Evolutionary conservation across 1,140 invertebrate genomes (phyloP), one percentile per base, ranked within the genome.

Genomic region (Saccostrea echinata): DNA sequence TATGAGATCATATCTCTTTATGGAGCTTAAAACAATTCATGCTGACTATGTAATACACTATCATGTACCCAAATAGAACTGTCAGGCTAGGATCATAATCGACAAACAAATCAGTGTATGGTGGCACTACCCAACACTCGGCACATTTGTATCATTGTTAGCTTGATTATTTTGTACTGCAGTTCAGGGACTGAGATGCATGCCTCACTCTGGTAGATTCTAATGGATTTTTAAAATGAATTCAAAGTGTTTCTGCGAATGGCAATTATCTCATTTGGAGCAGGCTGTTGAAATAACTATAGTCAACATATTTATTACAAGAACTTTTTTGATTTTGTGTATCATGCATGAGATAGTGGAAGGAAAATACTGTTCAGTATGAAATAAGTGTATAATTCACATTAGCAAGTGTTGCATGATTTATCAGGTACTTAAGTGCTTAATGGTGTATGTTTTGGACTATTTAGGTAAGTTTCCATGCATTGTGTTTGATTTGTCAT

Each of bases 11-110:
- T 76, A 76, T 76, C 68, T 76, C 68, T 27, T 11, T 33, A 76
- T 30, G 27, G 68, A 27, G 68, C 27, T 30, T 76, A 76, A 76
- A 76, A 76, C 68, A 76, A 76, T 30, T 76, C 68, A 76, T 76
- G 68, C 68, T 76, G 68, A 76, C 68, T 76, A 76, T 76, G 68
- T 76, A 76, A 76, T 76, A 76, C 68, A 76, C 68, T 76, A 76
- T 76, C 68, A 76, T 24, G 27, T 76, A 76, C 27, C 68, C 27
- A 76, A 33, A 76, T 16, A 16, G 13, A 33, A 76, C 68, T 76
- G 68, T 76, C 68, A 76, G 68, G 27, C 68, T 30, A 16, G 68
- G 68, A 24, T 76, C 68, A 33, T 76, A 76, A 76, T 76, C 68
- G 68, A 76, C 24, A 76, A 76, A 76, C 68, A 76, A 30, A 76